A percentile compares a stretch with the other conserved stretches of the same genome.
phyloP scores from a whole-genome alignment of 2,113 vertebrate species.

The Rallus limicola region DNA sequence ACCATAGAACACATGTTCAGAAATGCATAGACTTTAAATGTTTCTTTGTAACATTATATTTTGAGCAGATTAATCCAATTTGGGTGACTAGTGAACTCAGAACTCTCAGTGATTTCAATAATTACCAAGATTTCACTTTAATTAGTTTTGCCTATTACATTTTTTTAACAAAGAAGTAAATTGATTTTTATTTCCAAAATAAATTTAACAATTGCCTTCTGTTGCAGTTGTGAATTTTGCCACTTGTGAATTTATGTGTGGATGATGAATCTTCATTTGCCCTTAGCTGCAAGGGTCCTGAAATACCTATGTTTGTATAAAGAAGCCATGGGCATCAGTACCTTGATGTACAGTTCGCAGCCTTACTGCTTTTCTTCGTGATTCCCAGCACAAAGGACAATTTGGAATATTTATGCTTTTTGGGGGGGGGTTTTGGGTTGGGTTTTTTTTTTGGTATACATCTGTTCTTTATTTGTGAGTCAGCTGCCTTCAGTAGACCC shows the following conservation, averaged over 20 bases:
- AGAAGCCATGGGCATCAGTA: constrained; percentile 51
- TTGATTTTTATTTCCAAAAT: constrained; percentile 54
- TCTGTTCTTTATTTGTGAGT: constrained; percentile 53
- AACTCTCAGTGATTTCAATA: not conserved
- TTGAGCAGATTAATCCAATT: constrained; percentile 43
- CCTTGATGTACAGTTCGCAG: constrained; percentile 39
- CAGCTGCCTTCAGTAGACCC: not conserved
- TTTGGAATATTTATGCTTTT: constrained; percentile 31
- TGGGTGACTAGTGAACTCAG: not conserved
- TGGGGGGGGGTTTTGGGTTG: too few relatives aligned
- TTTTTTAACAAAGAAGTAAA: not conserved
- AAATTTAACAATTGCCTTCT: constrained; percentile 35
- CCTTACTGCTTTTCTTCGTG: constrained; percentile 46
- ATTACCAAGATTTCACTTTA: not conserved
- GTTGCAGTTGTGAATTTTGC: not conserved
- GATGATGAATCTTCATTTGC: constrained; percentile 14
- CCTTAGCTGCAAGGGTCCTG: constrained; percentile 14
- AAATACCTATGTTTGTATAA: constrained; percentile 44
- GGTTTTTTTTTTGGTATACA: not conserved
- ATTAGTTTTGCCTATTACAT: not conserved
- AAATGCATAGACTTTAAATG: not conserved
- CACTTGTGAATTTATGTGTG: not conserved
- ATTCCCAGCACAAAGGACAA: constrained; percentile 43
- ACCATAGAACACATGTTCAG: not conserved
- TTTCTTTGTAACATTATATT: constrained; percentile 5